Base-by-base conservation (phyloP, 2,113 vertebrate species). In the Caranx melampygus region DNA sequence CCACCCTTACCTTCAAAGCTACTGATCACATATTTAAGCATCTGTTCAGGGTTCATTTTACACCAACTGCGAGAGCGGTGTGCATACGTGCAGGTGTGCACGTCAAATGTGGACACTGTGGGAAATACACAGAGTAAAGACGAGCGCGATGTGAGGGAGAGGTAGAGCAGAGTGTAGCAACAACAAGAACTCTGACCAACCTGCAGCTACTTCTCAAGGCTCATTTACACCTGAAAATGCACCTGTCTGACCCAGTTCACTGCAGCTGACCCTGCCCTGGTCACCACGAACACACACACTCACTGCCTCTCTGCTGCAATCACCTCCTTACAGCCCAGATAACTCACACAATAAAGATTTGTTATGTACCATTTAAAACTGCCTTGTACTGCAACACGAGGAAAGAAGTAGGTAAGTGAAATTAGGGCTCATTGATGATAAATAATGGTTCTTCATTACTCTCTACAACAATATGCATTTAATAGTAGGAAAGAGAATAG, bases 21-120 rank as follows among this genome's bases (percentile, higher is more conserved):
- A 44, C 68, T 63, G 73, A 59, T 77, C 44, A 0, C 75, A 73
- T 73, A 73, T 63, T 79, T 59, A 64, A 60, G 33, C 14, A 4
- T 8, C 76, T 16, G 20, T 61, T 45, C 52, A 35, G 14, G 44
- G 26, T 77, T 74, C 78, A 68, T 68, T 80, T 81, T 78, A 47
- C 26, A 55, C 26, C 13, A 20, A 34, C 42, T 7, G 11, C 54
- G 54, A 79, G 62, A 87, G 79, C 21, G 33, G 5, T 7, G 51
- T 26, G 60, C 0, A 16, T 72, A 54, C 31, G 42, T 66, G 72
- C 60, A 34, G 12, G 58, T 26, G 11, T 2, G n/a, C 55, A 52
- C 45, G 75, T 52, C 20, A 33, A 51, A 35, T 34, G 35, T 58
- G 44, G 61, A 49, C 6, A 31, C 62, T 64, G 14, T 42, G 5